These are phyloP conservation scores for Macropis europaea DNA, from an alignment of 2,888 invertebrate species.

Conservation along the genomic window DNA sequence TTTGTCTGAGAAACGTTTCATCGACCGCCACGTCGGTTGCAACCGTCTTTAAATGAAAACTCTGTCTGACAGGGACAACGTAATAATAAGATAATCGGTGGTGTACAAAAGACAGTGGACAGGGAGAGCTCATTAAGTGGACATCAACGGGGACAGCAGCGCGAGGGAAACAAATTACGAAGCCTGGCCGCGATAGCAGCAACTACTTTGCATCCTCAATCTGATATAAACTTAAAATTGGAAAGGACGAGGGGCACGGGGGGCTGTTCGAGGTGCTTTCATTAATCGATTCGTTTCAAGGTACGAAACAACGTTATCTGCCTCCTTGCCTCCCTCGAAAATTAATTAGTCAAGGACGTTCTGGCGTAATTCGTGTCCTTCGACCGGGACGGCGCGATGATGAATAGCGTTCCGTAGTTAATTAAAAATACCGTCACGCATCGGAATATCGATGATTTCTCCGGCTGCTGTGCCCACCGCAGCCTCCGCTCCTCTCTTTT, in stretches of 20 bases:
- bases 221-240: constrained; percentile 26
- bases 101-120: too few relatives aligned
- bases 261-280: background rate
- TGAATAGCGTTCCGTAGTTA: constrained; percentile 59
- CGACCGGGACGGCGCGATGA: constrained; percentile 31
- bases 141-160: constrained; percentile 9
- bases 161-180: constrained; percentile 19
- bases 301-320: constrained; percentile 46
- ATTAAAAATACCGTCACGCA: constrained; percentile 74
- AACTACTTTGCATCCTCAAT: constrained; percentile 16
- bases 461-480: background rate
- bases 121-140: constrained; percentile 21
- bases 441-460: constrained; percentile 67
- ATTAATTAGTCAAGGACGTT: constrained; percentile 54
- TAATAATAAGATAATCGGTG: constrained; percentile 33
- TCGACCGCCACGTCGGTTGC: too few relatives aligned
- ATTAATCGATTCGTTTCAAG: constrained; percentile 39
- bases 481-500: background rate
- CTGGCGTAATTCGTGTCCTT: constrained; percentile 22
- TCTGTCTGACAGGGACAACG: too few relatives aligned
- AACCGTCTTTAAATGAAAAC: too few relatives aligned
- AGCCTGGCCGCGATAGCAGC: background rate
- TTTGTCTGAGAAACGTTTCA: too few relatives aligned
- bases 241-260: background rate
- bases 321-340: constrained; percentile 16